Evolutionary conservation across 1,140 invertebrate genomes (phyloP).

Genomic region (Euura lappo): DNA sequence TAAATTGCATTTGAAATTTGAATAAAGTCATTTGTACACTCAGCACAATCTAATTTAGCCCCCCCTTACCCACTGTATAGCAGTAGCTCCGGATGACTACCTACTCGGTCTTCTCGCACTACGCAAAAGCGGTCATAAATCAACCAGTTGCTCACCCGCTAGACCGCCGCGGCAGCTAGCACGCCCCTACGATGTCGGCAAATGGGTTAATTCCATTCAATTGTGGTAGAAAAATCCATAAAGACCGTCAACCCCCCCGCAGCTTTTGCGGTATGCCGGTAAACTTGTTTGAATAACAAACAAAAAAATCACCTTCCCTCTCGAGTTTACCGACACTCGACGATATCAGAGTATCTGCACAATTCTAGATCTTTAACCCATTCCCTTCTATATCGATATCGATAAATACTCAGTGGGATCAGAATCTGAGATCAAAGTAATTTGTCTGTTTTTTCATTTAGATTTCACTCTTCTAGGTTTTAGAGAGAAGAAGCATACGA

Average conservation of each 20-base stretch:
- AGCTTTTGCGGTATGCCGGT: background rate
- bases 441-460: too few relatives aligned
- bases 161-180: conserved; percentile 34
- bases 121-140: conserved; percentile 57
- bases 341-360: too few relatives aligned
- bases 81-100: background rate
- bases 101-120: background rate
- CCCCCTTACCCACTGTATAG: conserved; percentile 23
- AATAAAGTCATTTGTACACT: conserved; percentile 59
- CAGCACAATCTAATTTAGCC: conserved; percentile 52
- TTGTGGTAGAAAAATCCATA: conserved; percentile 8
- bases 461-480: too few relatives aligned
- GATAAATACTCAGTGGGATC: too few relatives aligned
- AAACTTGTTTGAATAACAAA: background rate
- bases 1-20: conserved; percentile 38
- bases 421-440: too few relatives aligned
- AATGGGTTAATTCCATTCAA: conserved; percentile 47
- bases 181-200: conserved; percentile 58
- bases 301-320: background rate
- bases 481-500: too few relatives aligned
- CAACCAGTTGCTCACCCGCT: conserved; percentile 56
- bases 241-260: background rate
- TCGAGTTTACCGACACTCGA: too few relatives aligned
- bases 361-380: too few relatives aligned
- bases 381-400: too few relatives aligned